Conservation (phyloP, 2,888 invertebrate genomes). For the Sialis lutaria region DNA sequence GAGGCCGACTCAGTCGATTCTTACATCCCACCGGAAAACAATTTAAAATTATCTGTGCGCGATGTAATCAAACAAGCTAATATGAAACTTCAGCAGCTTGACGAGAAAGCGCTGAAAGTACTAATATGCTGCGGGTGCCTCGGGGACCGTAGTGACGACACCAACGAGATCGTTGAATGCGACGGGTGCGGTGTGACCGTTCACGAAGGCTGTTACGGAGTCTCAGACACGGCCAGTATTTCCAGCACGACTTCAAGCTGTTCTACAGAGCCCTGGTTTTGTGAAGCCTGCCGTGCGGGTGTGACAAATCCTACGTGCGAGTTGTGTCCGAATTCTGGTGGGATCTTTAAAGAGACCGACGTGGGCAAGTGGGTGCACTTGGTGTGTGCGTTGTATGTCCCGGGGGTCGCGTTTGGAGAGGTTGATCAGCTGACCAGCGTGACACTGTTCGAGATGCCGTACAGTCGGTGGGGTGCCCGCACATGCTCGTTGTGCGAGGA, state of each 20-base stretch:
- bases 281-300: slow-evolving; percentile 92
- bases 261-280: slow-evolving; percentile 98
- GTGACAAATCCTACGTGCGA: slow-evolving; percentile 81
- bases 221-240: slow-evolving; percentile 78
- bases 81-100: slow-evolving; percentile 18
- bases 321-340: slow-evolving; percentile 81
- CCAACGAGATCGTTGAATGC: slow-evolving; percentile 94
- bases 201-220: slow-evolving; percentile 94
- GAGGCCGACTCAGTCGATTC: slow-evolving; percentile 26
- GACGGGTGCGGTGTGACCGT: slow-evolving; percentile 93
- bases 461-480: slow-evolving; percentile 89
- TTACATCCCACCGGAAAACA: slow-evolving; percentile 22
- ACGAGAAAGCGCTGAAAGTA: slow-evolving; percentile 42
- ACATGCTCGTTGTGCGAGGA: slow-evolving; percentile 83
- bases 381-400: slow-evolving; percentile 93
- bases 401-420: slow-evolving; percentile 94
- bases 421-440: slow-evolving; percentile 81
- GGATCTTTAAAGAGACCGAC: slow-evolving; percentile 91
- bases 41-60: slow-evolving; percentile 24
- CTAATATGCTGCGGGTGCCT: slow-evolving; percentile 85
- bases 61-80: slow-evolving; percentile 33
- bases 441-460: slow-evolving; percentile 94
- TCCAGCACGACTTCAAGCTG: slow-evolving; percentile 88
- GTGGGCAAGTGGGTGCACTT: slow-evolving; percentile 97
- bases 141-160: slow-evolving; percentile 80